Evolutionary conservation across 2,888 invertebrate species (phyloP), one percentile per base, ranked within the genome.

Genomic region (Dimorphilus gyrociliatus): DNA sequence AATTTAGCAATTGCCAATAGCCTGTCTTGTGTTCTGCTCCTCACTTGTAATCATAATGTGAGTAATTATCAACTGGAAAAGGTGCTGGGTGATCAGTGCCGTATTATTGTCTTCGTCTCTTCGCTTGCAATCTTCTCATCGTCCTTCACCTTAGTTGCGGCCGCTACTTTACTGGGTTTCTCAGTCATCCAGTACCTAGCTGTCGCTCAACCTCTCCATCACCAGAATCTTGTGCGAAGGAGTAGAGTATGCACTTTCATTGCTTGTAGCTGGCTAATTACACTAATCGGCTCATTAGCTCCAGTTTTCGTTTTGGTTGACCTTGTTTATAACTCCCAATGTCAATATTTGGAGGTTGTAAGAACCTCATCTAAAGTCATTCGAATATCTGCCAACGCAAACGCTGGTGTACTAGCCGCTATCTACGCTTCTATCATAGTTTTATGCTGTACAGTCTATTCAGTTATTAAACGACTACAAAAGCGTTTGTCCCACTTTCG

Each of bases 21-120:
- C 13, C 18, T 41, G 12, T 23, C 34, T 10, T 29, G 31, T 7
- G 4, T 30, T 1, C 16, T 40, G 12, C 32, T 34, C 10, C 36
- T 35, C 34, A 6, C 34, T 13, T 37, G 35, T 16, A 40, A 41
- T 30, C 39, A 41, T 24, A n/a, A n/a, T n/a, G n/a, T n/a, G n/a
- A 32, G 35, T 25, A 12, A 27, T 2, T 14, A 29, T 3, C 27
- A 23, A 15, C 13, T 37, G 4, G 10, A 32, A 8, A n/a, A n/a
- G n/a, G n/a, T n/a, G n/a, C n/a, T n/a, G n/a, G 21, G 21, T 8
- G n/a, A n/a, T n/a, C n/a, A n/a, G n/a, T n/a, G n/a, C n/a, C n/a
- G n/a, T n/a, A n/a, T n/a, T n/a, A n/a, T n/a, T n/a, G 28, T 37
- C 23, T 33, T 34, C 16, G 27, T 40, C n/a, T 30, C 29, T 19